phyloP scores from a whole-genome alignment of 2,113 vertebrate genomes.

The Aspiorhynchus laticeps region DNA sequence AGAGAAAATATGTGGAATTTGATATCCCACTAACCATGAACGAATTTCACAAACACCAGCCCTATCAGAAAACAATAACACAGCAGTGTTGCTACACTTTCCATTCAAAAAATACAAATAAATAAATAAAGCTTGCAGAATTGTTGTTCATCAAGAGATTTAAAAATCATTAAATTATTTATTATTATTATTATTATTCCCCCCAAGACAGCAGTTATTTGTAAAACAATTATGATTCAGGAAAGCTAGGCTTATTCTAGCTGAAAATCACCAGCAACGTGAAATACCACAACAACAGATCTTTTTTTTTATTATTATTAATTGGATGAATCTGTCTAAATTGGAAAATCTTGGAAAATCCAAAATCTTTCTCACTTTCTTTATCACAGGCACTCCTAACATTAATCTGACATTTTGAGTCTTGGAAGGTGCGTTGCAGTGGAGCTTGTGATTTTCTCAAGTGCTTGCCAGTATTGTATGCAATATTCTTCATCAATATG shows the following conservation, averaged over 20 bases:
- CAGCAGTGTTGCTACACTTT: neutral
- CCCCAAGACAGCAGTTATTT: neutral
- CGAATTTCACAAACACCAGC: conserved; percentile 26
- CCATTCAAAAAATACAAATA: neutral
- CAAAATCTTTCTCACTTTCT: neutral
- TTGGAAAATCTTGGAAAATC: neutral
- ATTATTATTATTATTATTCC: too few species aligned
- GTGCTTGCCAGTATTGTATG: neutral
- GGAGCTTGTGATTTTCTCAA: neutral
- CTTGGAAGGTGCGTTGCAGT: neutral
- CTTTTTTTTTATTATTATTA: too few species aligned
- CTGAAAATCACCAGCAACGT: too few species aligned
- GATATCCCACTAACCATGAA: neutral
- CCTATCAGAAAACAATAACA: conserved; percentile 12
- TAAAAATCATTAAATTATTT: too few species aligned
- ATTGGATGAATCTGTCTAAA: neutral
- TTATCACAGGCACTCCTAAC: neutral
- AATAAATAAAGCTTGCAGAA: neutral
- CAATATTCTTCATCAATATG: neutral
- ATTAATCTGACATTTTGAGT: neutral
- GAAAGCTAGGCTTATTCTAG: neutral
- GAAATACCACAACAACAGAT: too few species aligned
- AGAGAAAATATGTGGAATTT: conserved; percentile 58
- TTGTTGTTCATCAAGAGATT: neutral
- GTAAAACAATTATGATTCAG: neutral